phyloP scores from a whole-genome alignment of 2,888 invertebrate genomes.

The Dorcus hopei region DNA sequence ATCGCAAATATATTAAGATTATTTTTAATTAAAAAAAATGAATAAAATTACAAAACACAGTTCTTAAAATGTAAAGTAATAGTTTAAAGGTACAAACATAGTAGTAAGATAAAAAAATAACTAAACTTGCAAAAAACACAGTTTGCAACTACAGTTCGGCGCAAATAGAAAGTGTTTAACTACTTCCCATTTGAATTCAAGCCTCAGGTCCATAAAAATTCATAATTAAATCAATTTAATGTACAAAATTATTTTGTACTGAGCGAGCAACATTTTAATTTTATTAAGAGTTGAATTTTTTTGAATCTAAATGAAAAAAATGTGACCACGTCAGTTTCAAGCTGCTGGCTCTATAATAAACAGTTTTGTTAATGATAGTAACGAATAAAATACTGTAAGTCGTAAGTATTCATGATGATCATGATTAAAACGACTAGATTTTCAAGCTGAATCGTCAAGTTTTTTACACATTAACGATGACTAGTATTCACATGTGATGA shows the following conservation, averaged over 20 bases:
- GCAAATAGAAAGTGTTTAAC: slow-evolving; percentile 7
- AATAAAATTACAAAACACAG: slow-evolving; percentile 10
- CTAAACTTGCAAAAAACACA: slow-evolving; percentile 13
- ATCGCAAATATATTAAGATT: slow-evolving; percentile 16
- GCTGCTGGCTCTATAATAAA: too few species aligned
- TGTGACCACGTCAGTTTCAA: too few species aligned
- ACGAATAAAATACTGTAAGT: not conserved
- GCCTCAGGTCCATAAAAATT: too few species aligned
- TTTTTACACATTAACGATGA: not conserved
- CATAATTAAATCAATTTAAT: too few species aligned
- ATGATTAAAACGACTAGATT: not conserved
- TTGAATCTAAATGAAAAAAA: too few species aligned
- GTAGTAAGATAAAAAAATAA: slow-evolving; percentile 16
- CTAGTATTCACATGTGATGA: not conserved
- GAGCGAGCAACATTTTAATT: too few species aligned
- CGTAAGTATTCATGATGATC: not conserved
- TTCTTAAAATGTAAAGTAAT: slow-evolving; percentile 7
- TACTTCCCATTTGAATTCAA: not conserved
- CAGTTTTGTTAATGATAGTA: not conserved
- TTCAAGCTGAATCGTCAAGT: not conserved
- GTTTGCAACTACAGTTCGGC: slow-evolving; percentile 1
- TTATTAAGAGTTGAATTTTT: too few species aligned
- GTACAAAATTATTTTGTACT: too few species aligned
- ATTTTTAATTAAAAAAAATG: slow-evolving; percentile 7
- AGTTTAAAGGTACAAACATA: slow-evolving; percentile 14